Evolutionary conservation across 1,140 invertebrate genomes (phyloP).

Genomic region (Bacillus rossius): DNA sequence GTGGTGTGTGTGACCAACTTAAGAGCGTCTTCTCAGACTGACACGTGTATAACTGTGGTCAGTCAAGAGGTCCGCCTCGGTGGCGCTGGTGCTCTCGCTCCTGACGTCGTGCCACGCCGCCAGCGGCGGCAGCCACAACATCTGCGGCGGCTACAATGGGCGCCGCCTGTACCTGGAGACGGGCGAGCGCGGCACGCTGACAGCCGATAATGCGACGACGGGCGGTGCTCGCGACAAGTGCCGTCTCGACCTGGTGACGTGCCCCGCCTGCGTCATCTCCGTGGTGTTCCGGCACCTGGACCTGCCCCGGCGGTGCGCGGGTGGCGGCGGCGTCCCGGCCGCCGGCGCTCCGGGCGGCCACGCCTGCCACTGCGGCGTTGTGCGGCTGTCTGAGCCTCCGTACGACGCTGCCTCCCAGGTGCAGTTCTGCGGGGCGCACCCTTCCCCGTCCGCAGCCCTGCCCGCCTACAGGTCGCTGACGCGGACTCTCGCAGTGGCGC

Average conservation of each 20-base stretch:
- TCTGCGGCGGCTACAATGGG: slow-evolving; percentile 54
- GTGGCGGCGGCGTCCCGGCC: slow-evolving; percentile 17
- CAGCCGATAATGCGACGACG: slow-evolving; percentile 48
- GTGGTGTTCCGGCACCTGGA: slow-evolving; percentile 51
- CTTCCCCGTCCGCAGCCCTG: slow-evolving; percentile 33
- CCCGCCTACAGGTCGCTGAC: slow-evolving; percentile 56
- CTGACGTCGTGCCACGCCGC: no score
- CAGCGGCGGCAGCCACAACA: slow-evolving; percentile 40
- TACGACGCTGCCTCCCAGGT: slow-evolving; percentile 57
- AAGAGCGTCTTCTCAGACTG: no score
- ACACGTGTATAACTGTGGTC: no score
- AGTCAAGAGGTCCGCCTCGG: no score
- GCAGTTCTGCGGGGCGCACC: slow-evolving; percentile 49
- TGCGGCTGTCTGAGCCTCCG: slow-evolving; percentile 61
- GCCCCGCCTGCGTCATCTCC: slow-evolving; percentile 61
- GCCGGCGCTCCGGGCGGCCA: slow-evolving; percentile 17
- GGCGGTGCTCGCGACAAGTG: slow-evolving; percentile 47
- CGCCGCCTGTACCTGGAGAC: slow-evolving; percentile 54
- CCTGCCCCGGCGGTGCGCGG: slow-evolving; percentile 40
- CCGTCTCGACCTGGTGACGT: slow-evolving; percentile 61
- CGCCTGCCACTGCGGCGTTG: slow-evolving; percentile 50
- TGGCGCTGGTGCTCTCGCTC: no score
- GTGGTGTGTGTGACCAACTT: no score
- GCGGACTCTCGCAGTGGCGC: slow-evolving; percentile 51
- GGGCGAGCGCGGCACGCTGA: slow-evolving; percentile 51